Base-by-base conservation (phyloP, 1,140 invertebrate genomes). In the Stratiolaelaps scimitus region DNA sequence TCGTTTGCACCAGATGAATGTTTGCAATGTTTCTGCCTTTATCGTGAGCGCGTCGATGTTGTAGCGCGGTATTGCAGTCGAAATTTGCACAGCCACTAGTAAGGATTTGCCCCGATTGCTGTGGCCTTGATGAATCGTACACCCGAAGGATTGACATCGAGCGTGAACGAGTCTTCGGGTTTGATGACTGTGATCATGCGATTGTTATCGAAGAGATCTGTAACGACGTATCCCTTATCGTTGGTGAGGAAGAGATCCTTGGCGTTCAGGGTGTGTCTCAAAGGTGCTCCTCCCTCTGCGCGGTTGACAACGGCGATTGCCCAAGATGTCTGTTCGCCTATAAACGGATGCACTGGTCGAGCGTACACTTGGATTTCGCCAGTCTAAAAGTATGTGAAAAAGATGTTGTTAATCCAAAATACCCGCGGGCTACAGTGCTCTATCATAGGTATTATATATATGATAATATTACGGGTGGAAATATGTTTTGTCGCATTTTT, bases 131-230 rank as follows among this genome's bases (percentile, higher is more conserved):
- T 15, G 23, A 48, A 34, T 20, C 26, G 26, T 15, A 60, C 70
- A 53, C 75, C 72, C 47, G 73, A 72, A 29, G 75, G 74, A 67
- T 76, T 71, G 20, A 75, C 69, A 1, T 64, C 10, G 17, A 71
- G 66, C 2, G 44, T 68, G 44, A 75, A 67, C 1, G 43, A 45
- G 23, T 74, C 68, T 29, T 65, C 65, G 0, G 71, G 70, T 13
- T 26, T 26, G 34, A 60, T 17, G 4, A 60, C 10, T 15, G 4
- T 5, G 23, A 60, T 23, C 20, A 60, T 17, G 34, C 53, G 53
- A 23, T 26, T 26, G 34, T 60, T 26, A 34, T n/a, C 53, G 20
- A 60, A 60, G 15, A 60, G 53, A 60, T 60, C 53, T 2, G 53
- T 60, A 23, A 60, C 53, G 23, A 29, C 26, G 20, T 60, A 60